A percentile compares a stretch with the other conserved stretches of the same genome.
Conservation (phyloP, 2,888 invertebrate genomes). For the Iselma pallidipennis region DNA sequence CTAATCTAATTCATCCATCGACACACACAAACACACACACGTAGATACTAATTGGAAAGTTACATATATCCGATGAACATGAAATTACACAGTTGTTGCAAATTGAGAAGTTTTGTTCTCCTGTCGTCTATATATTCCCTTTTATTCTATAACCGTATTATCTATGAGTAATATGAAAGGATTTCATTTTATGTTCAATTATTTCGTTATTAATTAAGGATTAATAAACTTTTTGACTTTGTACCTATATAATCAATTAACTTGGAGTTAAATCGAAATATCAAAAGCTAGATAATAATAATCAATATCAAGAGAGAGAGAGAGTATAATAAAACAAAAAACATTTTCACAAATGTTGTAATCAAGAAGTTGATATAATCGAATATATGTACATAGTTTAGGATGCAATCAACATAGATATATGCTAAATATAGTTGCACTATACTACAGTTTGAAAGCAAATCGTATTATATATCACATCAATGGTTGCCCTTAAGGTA, state of each 20-base stretch:
- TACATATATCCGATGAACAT: constrained; percentile 1
- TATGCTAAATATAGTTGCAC: not conserved
- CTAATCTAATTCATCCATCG: not conserved
- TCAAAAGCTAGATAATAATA: too few relatives aligned
- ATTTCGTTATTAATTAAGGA: not conserved
- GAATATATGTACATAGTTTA: too few relatives aligned
- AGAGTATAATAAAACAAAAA: not conserved
- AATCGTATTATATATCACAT: not conserved
- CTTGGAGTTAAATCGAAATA: too few relatives aligned
- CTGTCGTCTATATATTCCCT: not conserved
- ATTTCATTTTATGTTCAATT: not conserved
- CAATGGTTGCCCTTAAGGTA: not conserved
- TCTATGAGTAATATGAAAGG: not conserved
- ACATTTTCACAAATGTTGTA: not conserved
- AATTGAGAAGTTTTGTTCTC: not conserved
- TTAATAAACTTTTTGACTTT: too few relatives aligned
- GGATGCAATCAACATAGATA: not conserved
- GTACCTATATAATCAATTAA: too few relatives aligned
- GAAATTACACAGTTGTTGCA: not conserved
- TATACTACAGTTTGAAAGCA: not conserved
- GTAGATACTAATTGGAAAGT: not conserved
- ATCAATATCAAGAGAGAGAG: too few relatives aligned
- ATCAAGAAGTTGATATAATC: not conserved
- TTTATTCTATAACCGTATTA: not conserved
- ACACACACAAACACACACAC: not conserved